These are phyloP conservation scores for Macrostomum cliftonense DNA, from an alignment of 2,888 invertebrate genomes.

Conservation along the genomic window DNA sequence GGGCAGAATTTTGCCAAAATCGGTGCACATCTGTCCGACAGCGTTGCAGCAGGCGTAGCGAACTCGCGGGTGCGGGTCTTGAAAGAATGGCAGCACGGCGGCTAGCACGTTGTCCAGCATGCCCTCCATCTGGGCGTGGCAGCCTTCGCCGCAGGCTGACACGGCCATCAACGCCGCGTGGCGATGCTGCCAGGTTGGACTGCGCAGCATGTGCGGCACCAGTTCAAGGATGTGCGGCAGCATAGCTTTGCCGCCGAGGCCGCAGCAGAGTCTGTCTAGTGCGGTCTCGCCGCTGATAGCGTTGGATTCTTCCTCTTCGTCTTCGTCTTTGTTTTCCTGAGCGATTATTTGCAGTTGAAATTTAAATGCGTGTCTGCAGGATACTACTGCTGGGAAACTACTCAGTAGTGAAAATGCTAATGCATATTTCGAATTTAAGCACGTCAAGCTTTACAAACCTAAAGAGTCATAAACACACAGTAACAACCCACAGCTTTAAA, in stretches of 20 bases:
- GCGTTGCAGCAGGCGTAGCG: slow-evolving; percentile 95
- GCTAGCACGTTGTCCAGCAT: slow-evolving; percentile 74
- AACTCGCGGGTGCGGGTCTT: slow-evolving; percentile 60
- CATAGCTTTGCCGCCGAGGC: slow-evolving; percentile 77
- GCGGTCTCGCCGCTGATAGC: slow-evolving; percentile 87
- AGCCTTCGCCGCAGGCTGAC: slow-evolving; percentile 92
- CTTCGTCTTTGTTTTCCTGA: slow-evolving; percentile 39
- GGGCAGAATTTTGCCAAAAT: slow-evolving; percentile 86
- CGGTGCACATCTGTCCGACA: slow-evolving; percentile 92
- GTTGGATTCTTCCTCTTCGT: slow-evolving; percentile 41
- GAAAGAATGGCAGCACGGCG: slow-evolving; percentile 7
- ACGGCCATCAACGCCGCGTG: slow-evolving; percentile 96
- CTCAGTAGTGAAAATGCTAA: too few species aligned
- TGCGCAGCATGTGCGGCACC: slow-evolving; percentile 66
- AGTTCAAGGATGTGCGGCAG: slow-evolving; percentile 65
- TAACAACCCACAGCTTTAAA: too few species aligned
- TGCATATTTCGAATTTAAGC: too few species aligned
- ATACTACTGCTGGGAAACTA: too few species aligned
- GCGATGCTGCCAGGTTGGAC: slow-evolving; percentile 46
- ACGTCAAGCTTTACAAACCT: too few species aligned
- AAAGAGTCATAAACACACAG: too few species aligned
- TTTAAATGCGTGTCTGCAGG: too few species aligned
- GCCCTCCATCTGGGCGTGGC: slow-evolving; percentile 89
- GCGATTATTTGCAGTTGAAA: too few species aligned
- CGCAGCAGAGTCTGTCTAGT: slow-evolving; percentile 86